Percentiles rank a stretch among this genome's conserved stretches.
phyloP scores from a whole-genome alignment of 2,888 invertebrate genomes.

The Monoplex corrugatus region DNA sequence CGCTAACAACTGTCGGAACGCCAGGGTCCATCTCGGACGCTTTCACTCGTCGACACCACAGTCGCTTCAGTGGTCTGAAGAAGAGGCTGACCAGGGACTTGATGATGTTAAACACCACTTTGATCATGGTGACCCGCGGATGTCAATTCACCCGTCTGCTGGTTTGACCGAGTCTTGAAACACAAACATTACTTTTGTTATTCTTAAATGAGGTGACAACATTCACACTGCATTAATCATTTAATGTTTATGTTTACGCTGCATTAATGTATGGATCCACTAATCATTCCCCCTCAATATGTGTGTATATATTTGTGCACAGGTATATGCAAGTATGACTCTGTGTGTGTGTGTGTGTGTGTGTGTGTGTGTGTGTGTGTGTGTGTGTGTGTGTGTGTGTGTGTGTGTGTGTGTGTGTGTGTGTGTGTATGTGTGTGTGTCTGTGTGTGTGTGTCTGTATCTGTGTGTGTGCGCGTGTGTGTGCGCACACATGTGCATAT shows the following conservation, averaged over 20 bases:
- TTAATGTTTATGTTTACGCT: no score
- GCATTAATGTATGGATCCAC: no score
- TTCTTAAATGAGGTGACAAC: no score
- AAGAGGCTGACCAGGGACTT: conserved; percentile 70
- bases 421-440: no score
- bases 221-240: no score
- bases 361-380: background rate
- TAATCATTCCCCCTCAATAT: background rate
- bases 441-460: no score
- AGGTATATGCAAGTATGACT: background rate
- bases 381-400: background rate
- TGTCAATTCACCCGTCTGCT: no score
- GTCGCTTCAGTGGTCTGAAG: conserved; percentile 69
- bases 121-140: conserved; percentile 58
- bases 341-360: conserved; percentile 23
- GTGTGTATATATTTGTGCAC: background rate
- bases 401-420: no score
- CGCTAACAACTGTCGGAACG: background rate
- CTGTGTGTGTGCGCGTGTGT: no score
- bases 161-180: no score
- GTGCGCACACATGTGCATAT: no score
- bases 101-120: conserved; percentile 71
- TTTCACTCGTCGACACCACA: conserved; percentile 67
- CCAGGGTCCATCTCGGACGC: conserved; percentile 53
- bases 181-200: no score